phyloP scores from a whole-genome alignment of 2,113 vertebrate species.

The Trichomycterus rosablanca region DNA sequence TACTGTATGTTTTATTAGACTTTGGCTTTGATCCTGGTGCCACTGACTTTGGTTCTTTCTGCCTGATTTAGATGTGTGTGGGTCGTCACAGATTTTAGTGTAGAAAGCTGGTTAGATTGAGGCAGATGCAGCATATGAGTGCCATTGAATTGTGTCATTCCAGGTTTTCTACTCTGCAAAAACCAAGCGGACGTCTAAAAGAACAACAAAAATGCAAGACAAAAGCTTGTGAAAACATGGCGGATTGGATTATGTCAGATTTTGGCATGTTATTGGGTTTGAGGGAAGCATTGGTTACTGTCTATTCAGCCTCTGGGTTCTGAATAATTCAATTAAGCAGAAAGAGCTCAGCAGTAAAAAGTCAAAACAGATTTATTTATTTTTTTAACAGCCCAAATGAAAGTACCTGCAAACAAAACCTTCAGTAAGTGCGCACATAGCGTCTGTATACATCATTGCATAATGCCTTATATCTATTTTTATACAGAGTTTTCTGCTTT shows the following conservation, averaged over 20 bases:
- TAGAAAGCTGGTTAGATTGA: conserved; percentile 72
- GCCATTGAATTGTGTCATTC: conserved; percentile 78
- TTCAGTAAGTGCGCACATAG: too few species aligned
- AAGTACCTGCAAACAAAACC: too few species aligned
- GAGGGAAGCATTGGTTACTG: conserved; percentile 65
- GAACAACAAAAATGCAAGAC: conserved; percentile 71
- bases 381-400: too few species aligned
- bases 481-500: too few species aligned
- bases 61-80: conserved; percentile 80
- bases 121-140: conserved; percentile 69
- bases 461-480: too few species aligned
- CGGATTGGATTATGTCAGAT: conserved; percentile 78
- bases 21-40: conserved; percentile 66
- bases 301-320: conserved; percentile 71
- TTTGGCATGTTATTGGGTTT: conserved; percentile 65
- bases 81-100: conserved; percentile 74
- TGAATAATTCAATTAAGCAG: conserved; percentile 65
- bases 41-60: conserved; percentile 72
- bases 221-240: conserved; percentile 74
- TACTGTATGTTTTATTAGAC: conserved; percentile 57
- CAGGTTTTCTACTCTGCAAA: conserved; percentile 71
- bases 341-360: conserved; percentile 1
- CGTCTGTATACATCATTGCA: too few species aligned
- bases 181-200: conserved; percentile 75
- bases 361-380: too few species aligned